Percentiles rank a stretch among this genome's conserved stretches.
Conservation (phyloP, 2,797 vertebrate genomes). For the Odontamblyopus rebecca region DNA sequence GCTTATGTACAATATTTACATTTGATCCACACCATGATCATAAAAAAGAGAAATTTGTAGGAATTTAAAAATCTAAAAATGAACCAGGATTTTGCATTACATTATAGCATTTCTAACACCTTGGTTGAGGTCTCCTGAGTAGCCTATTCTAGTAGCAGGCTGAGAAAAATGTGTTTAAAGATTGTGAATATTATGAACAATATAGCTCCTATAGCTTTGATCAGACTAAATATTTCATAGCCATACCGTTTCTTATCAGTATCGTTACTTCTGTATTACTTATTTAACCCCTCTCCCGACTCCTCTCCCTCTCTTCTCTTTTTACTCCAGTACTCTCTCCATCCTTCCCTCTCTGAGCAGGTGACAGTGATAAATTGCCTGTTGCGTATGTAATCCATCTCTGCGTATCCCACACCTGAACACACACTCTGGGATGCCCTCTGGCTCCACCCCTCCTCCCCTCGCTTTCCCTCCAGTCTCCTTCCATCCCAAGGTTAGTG, state of each 20-base stretch:
- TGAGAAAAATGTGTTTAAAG: not conserved
- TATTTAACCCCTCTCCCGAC: slow-evolving; percentile 16
- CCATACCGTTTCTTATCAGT: not conserved
- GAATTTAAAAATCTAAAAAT: not conserved
- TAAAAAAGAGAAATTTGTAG: not conserved
- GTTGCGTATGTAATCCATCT: slow-evolving; percentile 72
- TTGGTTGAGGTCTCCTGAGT: not conserved
- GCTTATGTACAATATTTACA: too few relatives aligned
- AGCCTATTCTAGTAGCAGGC: not conserved
- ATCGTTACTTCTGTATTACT: not conserved
- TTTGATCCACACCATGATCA: too few relatives aligned
- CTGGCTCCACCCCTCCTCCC: slow-evolving; percentile 32
- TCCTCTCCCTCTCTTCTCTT: slow-evolving; percentile 16
- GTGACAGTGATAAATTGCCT: slow-evolving; percentile 79
- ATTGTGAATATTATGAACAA: not conserved
- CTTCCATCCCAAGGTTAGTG: slow-evolving; percentile 70
- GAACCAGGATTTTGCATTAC: not conserved
- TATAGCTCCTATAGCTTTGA: not conserved
- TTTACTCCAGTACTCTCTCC: slow-evolving; percentile 23
- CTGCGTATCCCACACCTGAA: slow-evolving; percentile 66
- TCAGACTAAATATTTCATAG: not conserved
- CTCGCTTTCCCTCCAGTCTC: slow-evolving; percentile 38
- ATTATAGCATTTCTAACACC: not conserved
- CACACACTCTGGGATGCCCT: slow-evolving; percentile 49
- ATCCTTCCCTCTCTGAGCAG: slow-evolving; percentile 20